Percentiles rank a stretch among this genome's conserved stretches.
Evolutionary conservation across 2,797 vertebrate genomes (phyloP).

Genomic region (Hyperoplus lanceolatus): DNA sequence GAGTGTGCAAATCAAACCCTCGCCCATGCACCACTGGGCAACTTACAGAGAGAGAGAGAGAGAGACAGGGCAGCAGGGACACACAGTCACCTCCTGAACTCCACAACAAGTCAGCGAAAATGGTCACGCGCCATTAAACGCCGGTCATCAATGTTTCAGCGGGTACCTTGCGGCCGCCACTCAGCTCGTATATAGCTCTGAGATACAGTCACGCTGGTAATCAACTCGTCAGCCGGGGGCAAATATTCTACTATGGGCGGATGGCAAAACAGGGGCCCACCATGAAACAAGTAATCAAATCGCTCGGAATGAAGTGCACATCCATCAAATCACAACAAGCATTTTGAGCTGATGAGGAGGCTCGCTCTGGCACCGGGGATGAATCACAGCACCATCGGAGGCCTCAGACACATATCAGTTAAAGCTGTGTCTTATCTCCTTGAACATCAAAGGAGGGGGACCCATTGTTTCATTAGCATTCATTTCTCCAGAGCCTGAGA

Average conservation of each 20-base stretch:
- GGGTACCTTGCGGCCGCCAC: conserved; percentile 57
- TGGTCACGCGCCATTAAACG: conserved; percentile 52
- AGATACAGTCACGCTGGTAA: conserved; percentile 39
- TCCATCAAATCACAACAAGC: conserved; percentile 63
- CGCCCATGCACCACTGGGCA: conserved; percentile 38
- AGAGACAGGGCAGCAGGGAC: conserved; percentile 30
- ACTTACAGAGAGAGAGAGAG: conserved; percentile 34
- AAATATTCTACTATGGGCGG: conserved; percentile 15
- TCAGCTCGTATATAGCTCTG: conserved; percentile 41
- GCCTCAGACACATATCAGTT: conserved; percentile 29
- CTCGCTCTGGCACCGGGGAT: conserved; percentile 22
- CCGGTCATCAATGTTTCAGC: conserved; percentile 58
- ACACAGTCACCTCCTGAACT: conserved; percentile 44
- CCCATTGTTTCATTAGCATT: conserved; percentile 70
- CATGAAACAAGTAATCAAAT: conserved; percentile 56
- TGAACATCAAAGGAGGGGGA: conserved; percentile 58
- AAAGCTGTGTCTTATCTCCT: conserved; percentile 57
- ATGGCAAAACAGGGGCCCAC: conserved; percentile 33
- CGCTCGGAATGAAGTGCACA: conserved; percentile 38
- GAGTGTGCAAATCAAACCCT: conserved; percentile 76
- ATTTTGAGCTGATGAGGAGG: conserved; percentile 54
- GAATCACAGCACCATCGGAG: conserved; percentile 39
- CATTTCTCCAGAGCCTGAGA: conserved; percentile 64
- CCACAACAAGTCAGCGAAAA: conserved; percentile 40
- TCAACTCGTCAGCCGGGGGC: conserved; percentile 26